Percentiles rank a stretch among this genome's conserved stretches.
phyloP scores from a whole-genome alignment of 2,797 vertebrate genomes.

The Alauda arvensis region DNA sequence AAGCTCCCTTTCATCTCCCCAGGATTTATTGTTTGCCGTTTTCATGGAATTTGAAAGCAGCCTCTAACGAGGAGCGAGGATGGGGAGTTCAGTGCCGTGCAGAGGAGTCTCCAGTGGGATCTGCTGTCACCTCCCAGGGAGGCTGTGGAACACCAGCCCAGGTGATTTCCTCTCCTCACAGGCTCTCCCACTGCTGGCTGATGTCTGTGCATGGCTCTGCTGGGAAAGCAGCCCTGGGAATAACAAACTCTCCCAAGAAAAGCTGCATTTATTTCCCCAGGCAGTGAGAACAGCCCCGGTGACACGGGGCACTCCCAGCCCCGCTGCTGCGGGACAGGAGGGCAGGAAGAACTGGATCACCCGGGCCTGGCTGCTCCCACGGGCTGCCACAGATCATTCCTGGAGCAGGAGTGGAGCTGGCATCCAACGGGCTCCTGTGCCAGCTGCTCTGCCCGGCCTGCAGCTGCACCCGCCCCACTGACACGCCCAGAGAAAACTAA shows the following conservation, averaged over 20 bases:
- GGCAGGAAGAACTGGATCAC: neutral
- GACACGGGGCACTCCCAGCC: accelerated
- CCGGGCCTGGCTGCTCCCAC: accelerated
- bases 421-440: neutral
- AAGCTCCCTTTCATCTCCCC: neutral
- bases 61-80: neutral
- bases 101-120: neutral
- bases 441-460: neutral
- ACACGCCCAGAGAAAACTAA: accelerated
- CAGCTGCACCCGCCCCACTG: accelerated
- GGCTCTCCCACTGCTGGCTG: neutral
- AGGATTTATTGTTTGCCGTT: neutral
- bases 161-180: neutral
- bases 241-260: neutral
- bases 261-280: neutral
- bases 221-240: neutral
- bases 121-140: neutral
- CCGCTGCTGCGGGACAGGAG: neutral
- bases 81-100: neutral
- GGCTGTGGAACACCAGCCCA: neutral
- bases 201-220: neutral
- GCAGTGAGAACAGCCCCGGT: accelerated
- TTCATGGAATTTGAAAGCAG: neutral
- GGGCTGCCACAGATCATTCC: neutral
- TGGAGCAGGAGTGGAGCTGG: accelerated